Conservation (phyloP, 2,888 invertebrate species). For the Drosophila siamana region DNA sequence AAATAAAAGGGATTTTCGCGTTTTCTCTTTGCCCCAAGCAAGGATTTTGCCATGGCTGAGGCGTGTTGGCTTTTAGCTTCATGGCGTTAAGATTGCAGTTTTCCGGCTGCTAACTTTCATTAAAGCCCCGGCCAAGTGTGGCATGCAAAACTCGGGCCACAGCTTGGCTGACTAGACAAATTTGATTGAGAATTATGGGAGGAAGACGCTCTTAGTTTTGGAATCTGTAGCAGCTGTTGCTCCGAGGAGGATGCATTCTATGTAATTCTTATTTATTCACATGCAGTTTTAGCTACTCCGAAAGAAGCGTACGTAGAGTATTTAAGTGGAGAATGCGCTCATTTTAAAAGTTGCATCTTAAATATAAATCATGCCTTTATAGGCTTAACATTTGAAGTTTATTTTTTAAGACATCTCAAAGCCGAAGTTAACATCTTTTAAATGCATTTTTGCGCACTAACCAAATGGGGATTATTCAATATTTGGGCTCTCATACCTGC, state of each 20-base stretch:
- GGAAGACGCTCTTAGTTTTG: not conserved
- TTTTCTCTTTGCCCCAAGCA: slow-evolving; percentile 44
- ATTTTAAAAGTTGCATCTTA: no score
- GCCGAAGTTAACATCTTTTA: no score
- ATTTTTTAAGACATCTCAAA: no score
- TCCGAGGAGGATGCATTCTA: not conserved
- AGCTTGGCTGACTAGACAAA: slow-evolving; percentile 59
- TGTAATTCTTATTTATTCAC: no score
- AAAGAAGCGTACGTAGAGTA: no score
- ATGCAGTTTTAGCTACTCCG: no score
- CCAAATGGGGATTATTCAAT: not conserved
- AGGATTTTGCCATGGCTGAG: slow-evolving; percentile 5
- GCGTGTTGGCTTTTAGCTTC: slow-evolving; percentile 56
- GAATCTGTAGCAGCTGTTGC: slow-evolving; percentile 16
- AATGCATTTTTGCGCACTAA: no score
- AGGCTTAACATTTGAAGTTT: no score
- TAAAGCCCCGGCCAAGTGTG: slow-evolving; percentile 52
- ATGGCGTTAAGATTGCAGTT: slow-evolving; percentile 68
- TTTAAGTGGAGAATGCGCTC: no score
- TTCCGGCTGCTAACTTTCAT: slow-evolving; percentile 73
- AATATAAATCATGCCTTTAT: no score
- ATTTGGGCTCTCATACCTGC: slow-evolving; percentile 19
- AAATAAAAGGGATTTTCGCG: slow-evolving; percentile 77
- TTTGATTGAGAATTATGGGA: slow-evolving; percentile 62
- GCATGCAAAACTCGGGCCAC: slow-evolving; percentile 55